Evolutionary conservation across 2,113 vertebrate genomes (phyloP).

Genomic region (Eidolon helvum): DNA sequence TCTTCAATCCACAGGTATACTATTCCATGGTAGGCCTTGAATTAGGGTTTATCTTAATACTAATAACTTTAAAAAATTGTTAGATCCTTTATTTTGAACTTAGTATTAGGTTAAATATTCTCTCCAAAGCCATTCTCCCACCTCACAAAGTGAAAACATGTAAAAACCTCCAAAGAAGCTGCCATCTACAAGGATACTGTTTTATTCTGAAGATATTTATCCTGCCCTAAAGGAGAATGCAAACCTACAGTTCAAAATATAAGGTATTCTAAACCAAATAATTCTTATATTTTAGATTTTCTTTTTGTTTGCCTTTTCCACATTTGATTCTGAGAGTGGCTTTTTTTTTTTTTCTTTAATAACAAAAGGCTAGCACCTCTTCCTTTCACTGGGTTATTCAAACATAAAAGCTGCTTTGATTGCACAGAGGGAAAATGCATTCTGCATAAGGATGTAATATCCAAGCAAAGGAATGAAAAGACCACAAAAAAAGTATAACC

Average conservation of each 20-base stretch:
- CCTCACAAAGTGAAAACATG: slow-evolving; percentile 8
- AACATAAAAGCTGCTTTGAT: slow-evolving; percentile 45
- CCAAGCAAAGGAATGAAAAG: slow-evolving; percentile 14
- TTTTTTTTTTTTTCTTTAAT: neutral
- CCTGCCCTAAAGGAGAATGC: neutral
- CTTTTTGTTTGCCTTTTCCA: neutral
- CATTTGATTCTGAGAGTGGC: neutral
- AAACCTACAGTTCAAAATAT: slow-evolving; percentile 5
- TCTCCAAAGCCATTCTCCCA: neutral
- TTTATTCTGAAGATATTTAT: slow-evolving; percentile 3
- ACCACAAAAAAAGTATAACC: neutral
- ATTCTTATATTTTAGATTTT: slow-evolving; percentile 45
- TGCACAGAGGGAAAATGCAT: slow-evolving; percentile 31
- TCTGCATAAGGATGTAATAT: slow-evolving; percentile 6
- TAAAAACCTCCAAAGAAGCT: neutral
- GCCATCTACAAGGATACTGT: neutral
- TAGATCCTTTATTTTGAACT: slow-evolving; percentile 7
- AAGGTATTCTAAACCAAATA: slow-evolving; percentile 32
- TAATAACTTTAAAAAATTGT: slow-evolving; percentile 19
- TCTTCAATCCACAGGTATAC: neutral
- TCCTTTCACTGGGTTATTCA: slow-evolving; percentile 30
- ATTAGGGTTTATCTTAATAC: neutral
- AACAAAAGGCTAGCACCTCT: slow-evolving; percentile 33
- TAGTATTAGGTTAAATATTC: slow-evolving; percentile 40
- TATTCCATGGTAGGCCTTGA: neutral